Percentiles rank a stretch among this genome's conserved stretches.
Evolutionary conservation across 1,140 invertebrate species (phyloP).

Genomic region (Atta texana): DNA sequence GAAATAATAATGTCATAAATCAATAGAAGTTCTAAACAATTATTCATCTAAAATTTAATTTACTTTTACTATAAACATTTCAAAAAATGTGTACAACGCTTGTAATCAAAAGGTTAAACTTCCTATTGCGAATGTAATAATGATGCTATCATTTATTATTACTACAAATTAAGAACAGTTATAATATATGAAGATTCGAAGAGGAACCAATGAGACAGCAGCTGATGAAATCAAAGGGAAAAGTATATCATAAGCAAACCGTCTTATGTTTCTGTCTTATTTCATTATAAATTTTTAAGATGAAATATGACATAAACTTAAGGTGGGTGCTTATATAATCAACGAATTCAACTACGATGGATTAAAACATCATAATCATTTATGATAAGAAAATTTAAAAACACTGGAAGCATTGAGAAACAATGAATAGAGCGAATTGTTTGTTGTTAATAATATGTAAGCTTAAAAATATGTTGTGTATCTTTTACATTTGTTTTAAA

Average conservation of each 20-base stretch:
- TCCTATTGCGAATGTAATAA: neutral
- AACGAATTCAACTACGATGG: slow-evolving; percentile 65
- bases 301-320: slow-evolving; percentile 87
- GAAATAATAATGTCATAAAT: neutral
- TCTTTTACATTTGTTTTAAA: neutral
- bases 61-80: neutral
- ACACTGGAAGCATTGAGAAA: neutral
- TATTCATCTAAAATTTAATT: slow-evolving; percentile 8
- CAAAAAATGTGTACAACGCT: neutral
- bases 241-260: slow-evolving; percentile 83
- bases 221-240: neutral
- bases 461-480: too few relatives aligned
- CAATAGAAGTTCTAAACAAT: neutral
- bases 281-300: slow-evolving; percentile 86
- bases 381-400: neutral
- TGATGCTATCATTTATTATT: neutral
- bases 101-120: slow-evolving; percentile 11
- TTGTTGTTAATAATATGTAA: neutral
- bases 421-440: neutral
- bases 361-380: neutral
- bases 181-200: neutral
- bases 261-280: slow-evolving; percentile 87
- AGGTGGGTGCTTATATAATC: slow-evolving; percentile 86
- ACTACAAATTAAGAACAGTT: neutral
- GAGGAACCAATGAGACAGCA: neutral